Evolutionary conservation across 37 sponge, comb jelly and placozoan species (phyloP).

Genomic region (Theonella swinhoei): DNA sequence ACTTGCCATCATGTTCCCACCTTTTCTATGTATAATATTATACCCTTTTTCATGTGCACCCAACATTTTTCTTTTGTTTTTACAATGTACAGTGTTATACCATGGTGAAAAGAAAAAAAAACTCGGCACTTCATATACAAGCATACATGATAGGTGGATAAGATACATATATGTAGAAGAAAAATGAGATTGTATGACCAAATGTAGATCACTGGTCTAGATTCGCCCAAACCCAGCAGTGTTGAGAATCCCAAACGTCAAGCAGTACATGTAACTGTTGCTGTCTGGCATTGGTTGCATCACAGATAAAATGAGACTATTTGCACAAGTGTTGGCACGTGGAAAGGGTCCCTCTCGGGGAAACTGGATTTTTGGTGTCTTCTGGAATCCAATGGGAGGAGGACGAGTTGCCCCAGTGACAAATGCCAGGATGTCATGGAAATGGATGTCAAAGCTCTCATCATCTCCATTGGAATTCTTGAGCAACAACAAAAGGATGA

Average conservation of each 20-base stretch:
- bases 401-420: not conserved
- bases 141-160: too few species aligned
- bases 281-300: not conserved
- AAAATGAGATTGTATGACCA: too few species aligned
- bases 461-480: not conserved
- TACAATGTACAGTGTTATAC: too few species aligned
- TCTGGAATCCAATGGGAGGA: not conserved
- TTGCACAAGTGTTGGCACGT: not conserved
- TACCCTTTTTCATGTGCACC: too few species aligned
- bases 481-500: not conserved
- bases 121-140: too few species aligned
- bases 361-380: not conserved
- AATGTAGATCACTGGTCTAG: too few species aligned
- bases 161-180: too few species aligned
- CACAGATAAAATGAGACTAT: not conserved
- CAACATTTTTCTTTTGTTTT: too few species aligned
- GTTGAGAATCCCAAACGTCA: not conserved
- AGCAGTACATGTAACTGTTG: not conserved
- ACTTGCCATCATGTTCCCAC: too few species aligned
- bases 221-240: constrained; percentile 4
- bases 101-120: too few species aligned
- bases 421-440: not conserved
- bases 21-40: too few species aligned
- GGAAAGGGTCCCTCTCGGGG: not conserved
- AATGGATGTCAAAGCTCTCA: not conserved